Percentiles rank a stretch among this genome's conserved stretches.
Conservation (phyloP, 1,140 invertebrate genomes). For the Drosophila fuyamai region DNA sequence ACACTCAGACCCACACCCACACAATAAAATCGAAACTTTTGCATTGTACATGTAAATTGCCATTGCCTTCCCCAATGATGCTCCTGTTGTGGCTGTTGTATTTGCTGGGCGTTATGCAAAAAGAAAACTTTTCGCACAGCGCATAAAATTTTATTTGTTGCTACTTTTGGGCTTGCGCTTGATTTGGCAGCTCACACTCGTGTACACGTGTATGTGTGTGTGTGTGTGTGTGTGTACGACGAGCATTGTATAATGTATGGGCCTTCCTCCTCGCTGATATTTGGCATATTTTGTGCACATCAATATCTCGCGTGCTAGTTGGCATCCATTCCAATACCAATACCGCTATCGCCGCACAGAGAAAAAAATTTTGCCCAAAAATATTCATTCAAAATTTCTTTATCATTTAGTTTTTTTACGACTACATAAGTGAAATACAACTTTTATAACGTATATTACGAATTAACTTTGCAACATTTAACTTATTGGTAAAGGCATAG, state of each 20-base stretch:
- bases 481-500: too few species aligned
- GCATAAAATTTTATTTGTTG: conserved; percentile 84
- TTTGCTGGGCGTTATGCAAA: conserved; percentile 72
- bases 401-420: too few species aligned
- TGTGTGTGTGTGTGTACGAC: too few species aligned
- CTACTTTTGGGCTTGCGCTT: conserved; percentile 82
- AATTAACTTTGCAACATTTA: too few species aligned
- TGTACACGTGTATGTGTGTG: background rate
- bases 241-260: conserved; percentile 22
- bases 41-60: conserved; percentile 80
- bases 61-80: conserved; percentile 54
- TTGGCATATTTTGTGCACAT: conserved; percentile 79
- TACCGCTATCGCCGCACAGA: background rate
- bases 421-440: too few species aligned
- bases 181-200: conserved; percentile 67
- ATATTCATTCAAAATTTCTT: too few species aligned
- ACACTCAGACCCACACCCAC: conserved; percentile 28
- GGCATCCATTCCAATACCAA: conserved; percentile 55
- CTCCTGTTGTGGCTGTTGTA: conserved; percentile 32
- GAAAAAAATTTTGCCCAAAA: background rate
- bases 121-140: conserved; percentile 74
- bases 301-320: conserved; percentile 81
- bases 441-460: too few species aligned
- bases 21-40: conserved; percentile 84
- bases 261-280: conserved; percentile 45